A percentile compares a stretch with the other conserved stretches of the same genome.
phyloP scores from a whole-genome alignment of 1,140 invertebrate species.

The Heliconius melpomene region DNA sequence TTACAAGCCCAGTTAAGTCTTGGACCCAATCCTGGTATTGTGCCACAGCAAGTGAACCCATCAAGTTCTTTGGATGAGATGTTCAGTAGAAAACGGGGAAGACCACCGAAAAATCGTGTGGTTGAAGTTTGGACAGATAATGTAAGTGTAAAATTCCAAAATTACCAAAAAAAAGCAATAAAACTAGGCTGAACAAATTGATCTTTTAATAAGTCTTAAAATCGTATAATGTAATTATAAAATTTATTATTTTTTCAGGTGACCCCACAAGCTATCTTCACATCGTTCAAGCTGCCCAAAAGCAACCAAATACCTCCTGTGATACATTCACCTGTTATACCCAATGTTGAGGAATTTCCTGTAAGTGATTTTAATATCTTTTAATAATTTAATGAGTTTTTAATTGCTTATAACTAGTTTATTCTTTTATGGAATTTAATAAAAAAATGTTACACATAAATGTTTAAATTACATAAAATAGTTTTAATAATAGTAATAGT shows the following conservation, averaged over 20 bases:
- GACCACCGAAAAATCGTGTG: constrained; percentile 95
- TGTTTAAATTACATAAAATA: not conserved
- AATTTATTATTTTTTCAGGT: constrained; percentile 61
- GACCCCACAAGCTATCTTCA: constrained; percentile 94
- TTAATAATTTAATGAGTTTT: no score
- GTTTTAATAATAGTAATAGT: not conserved
- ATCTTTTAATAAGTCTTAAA: no score
- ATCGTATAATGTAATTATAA: constrained; percentile 83
- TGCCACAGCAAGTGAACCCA: constrained; percentile 83
- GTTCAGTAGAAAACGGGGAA: constrained; percentile 94
- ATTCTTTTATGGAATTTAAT: not conserved
- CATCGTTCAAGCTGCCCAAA: constrained; percentile 95
- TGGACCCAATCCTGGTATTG: constrained; percentile 62
- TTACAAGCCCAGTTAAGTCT: constrained; percentile 73
- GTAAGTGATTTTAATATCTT: constrained; percentile 54
- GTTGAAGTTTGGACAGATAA: constrained; percentile 94
- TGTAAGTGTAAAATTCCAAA: constrained; percentile 79
- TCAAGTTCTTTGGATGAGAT: constrained; percentile 91
- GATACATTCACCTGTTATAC: constrained; percentile 74
- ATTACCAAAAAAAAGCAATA: no score
- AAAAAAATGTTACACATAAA: not conserved
- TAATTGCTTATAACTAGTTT: no score
- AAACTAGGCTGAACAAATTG: no score
- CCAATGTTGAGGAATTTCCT: constrained; percentile 80
- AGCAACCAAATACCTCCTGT: constrained; percentile 78